Conservation (phyloP, 2,797 vertebrate species). For the Pygocentrus nattereri region DNA sequence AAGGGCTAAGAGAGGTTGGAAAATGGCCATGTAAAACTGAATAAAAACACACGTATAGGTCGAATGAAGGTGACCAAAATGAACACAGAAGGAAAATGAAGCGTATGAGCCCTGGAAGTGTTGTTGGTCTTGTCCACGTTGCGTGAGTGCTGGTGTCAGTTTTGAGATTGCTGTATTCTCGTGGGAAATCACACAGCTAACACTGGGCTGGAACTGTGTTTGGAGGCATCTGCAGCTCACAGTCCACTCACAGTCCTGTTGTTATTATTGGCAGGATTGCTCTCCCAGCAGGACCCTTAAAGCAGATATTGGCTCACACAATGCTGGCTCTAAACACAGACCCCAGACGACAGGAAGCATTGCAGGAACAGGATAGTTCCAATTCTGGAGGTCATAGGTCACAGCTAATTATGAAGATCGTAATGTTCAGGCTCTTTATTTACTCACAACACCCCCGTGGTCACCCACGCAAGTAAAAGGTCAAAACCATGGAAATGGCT, state of each 20-base stretch:
- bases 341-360: conserved; percentile 48
- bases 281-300: conserved; percentile 51
- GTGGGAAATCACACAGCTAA: conserved; percentile 5
- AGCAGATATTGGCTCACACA: conserved; percentile 41
- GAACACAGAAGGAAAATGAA: not conserved
- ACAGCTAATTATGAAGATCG: conserved; percentile 42
- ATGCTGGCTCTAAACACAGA: conserved; percentile 34
- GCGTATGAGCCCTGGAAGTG: no score
- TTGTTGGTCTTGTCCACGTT: not conserved
- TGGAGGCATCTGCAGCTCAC: conserved; percentile 11
- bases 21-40: no score
- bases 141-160: not conserved
- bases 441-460: conserved; percentile 31
- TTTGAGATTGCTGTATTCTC: not conserved
- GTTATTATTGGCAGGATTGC: conserved; percentile 50
- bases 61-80: no score
- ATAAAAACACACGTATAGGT: no score
- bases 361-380: conserved; percentile 53
- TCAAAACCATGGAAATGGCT: conserved; percentile 18
- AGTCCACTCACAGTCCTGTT: conserved; percentile 2
- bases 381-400: conserved; percentile 51
- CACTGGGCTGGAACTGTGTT: not conserved
- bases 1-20: no score
- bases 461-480: conserved; percentile 23
- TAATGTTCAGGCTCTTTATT: conserved; percentile 43